These are phyloP conservation scores for Actinemys pallida DNA, from an alignment of 2,113 vertebrate genomes.

Conservation along the genomic window DNA sequence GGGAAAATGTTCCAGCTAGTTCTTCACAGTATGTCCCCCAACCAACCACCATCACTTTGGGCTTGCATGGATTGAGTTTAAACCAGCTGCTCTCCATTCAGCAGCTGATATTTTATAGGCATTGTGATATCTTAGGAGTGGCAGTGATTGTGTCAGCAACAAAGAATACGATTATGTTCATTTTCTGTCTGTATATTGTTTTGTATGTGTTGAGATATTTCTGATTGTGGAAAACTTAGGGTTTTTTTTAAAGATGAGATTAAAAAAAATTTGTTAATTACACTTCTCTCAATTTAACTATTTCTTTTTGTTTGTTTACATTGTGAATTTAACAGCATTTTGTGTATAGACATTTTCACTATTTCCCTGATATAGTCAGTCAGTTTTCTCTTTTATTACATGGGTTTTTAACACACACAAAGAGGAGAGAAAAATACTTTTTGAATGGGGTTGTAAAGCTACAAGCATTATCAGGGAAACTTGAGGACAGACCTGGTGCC, in stretches of 20 bases:
- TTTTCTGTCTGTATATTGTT: neutral
- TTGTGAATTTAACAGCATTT: neutral
- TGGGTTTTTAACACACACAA: fast-evolving
- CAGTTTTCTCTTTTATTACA: neutral
- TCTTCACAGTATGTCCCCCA: neutral
- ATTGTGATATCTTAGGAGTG: neutral
- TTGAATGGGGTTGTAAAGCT: neutral
- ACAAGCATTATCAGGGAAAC: neutral
- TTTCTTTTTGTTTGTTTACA: neutral
- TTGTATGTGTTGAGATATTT: neutral
- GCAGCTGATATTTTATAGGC: neutral
- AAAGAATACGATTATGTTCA: neutral
- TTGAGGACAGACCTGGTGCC: neutral
- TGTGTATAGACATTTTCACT: neutral
- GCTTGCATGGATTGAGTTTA: neutral
- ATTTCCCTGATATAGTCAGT: neutral
- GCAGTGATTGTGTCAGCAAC: neutral
- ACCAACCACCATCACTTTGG: neutral
- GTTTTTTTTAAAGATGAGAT: neutral
- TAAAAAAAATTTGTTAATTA: neutral
- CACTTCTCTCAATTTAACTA: neutral
- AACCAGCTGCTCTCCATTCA: neutral
- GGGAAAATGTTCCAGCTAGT: neutral
- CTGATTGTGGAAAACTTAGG: neutral
- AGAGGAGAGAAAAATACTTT: neutral